A percentile compares a stretch with the other conserved stretches of the same genome.
Conservation (phyloP, 2,113 vertebrate genomes). For the Brachirus orientalis region DNA sequence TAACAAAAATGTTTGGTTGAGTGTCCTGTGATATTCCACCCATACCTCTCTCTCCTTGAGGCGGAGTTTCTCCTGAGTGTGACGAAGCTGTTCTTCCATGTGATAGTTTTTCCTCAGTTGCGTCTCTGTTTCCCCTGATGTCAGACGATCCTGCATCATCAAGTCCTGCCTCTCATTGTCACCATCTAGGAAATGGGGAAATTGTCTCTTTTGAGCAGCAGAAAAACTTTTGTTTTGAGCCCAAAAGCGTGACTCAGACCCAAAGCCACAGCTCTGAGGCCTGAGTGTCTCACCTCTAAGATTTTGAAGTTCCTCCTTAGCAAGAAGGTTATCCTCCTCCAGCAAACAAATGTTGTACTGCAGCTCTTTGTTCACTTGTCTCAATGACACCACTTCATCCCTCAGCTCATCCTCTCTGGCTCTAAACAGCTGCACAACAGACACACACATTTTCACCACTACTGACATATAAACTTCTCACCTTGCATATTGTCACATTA, state of each 20-base stretch:
- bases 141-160: constrained; percentile 18
- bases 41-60: constrained; percentile 79
- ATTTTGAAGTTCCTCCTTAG: constrained; percentile 68
- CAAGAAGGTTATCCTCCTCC: constrained; percentile 79
- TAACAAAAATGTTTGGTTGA: not conserved
- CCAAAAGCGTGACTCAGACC: no score
- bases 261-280: not conserved
- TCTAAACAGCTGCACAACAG: constrained; percentile 64
- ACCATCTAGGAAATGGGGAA: constrained; percentile 39
- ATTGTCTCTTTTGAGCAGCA: not conserved
- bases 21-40: not conserved
- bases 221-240: not conserved
- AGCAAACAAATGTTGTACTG: constrained; percentile 71
- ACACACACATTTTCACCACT: not conserved
- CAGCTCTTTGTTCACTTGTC: constrained; percentile 70
- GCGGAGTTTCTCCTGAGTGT: constrained; percentile 66
- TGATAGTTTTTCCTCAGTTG: constrained; percentile 32
- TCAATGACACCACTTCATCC: constrained; percentile 58
- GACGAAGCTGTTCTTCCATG: constrained; percentile 64
- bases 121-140: constrained; percentile 28
- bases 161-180: constrained; percentile 26
- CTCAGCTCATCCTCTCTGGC: constrained; percentile 67
- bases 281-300: constrained; percentile 58
- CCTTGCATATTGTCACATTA: not conserved
- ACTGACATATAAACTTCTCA: not conserved